These are phyloP conservation scores for Tachycineta bicolor DNA, from an alignment of 2,113 vertebrate species.

Conservation along the genomic window DNA sequence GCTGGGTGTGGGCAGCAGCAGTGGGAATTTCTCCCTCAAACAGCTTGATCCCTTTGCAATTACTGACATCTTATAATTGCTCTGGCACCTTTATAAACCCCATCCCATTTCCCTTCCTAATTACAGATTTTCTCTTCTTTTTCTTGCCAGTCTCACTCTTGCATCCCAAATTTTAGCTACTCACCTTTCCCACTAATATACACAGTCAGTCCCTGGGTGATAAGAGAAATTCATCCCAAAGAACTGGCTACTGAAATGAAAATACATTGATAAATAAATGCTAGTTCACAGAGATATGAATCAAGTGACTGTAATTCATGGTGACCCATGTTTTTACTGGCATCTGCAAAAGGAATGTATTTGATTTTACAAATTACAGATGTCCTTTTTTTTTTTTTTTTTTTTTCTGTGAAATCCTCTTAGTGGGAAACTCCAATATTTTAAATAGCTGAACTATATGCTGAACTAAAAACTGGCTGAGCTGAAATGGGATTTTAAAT, in stretches of 20 bases:
- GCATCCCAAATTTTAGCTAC: background rate
- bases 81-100: background rate
- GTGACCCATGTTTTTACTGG: background rate
- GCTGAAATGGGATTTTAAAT: slow-evolving; percentile 41
- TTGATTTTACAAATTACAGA: background rate
- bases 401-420: background rate
- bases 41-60: background rate
- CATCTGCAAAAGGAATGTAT: background rate
- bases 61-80: background rate
- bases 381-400: background rate
- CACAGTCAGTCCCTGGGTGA: background rate
- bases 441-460: background rate
- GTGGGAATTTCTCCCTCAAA: background rate
- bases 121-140: background rate
- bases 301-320: background rate
- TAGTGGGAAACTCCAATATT: background rate
- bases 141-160: background rate
- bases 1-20: background rate
- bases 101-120: background rate
- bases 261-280: background rate
- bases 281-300: background rate
- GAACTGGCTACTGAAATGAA: background rate
- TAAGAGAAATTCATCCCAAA: background rate
- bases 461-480: background rate
- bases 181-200: background rate